These are phyloP conservation scores for Coenonympha arcania DNA, from an alignment of 2,888 invertebrate genomes.

Conservation along the genomic window DNA sequence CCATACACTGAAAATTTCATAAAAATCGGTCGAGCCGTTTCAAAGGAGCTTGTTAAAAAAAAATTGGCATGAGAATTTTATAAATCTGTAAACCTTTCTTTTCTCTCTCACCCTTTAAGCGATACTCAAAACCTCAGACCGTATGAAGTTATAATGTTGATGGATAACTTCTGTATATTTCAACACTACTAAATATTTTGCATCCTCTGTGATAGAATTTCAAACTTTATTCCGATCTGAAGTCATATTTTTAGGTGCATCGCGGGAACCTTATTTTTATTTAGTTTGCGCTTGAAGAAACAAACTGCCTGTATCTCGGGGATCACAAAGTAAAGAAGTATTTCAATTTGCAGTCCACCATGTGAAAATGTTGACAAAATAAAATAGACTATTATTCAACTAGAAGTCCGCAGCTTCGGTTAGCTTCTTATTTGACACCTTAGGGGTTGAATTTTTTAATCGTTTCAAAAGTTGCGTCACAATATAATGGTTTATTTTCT, in stretches of 20 bases:
- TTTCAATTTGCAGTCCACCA: slow-evolving; percentile 9
- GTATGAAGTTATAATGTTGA: slow-evolving; percentile 31
- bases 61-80: no score
- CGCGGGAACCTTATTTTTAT: slow-evolving; percentile 34
- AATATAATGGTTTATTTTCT: no score
- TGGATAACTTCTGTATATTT: slow-evolving; percentile 35
- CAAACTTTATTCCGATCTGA: slow-evolving; percentile 36
- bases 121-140: neutral
- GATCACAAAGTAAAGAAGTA: slow-evolving; percentile 17
- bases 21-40: no score
- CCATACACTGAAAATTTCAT: no score
- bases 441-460: no score
- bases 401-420: no score
- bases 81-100: no score
- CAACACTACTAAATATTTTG: slow-evolving; percentile 31
- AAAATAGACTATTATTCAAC: no score
- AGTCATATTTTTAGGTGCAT: slow-evolving; percentile 42
- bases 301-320: slow-evolving; percentile 20
- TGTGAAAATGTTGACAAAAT: neutral
- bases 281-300: slow-evolving; percentile 33
- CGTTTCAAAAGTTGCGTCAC: no score
- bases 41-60: no score
- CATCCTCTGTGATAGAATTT: slow-evolving; percentile 33
- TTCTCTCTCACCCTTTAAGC: neutral
- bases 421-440: no score